Conservation (phyloP, 2,113 vertebrate genomes). For the Manacus vitellinus region DNA sequence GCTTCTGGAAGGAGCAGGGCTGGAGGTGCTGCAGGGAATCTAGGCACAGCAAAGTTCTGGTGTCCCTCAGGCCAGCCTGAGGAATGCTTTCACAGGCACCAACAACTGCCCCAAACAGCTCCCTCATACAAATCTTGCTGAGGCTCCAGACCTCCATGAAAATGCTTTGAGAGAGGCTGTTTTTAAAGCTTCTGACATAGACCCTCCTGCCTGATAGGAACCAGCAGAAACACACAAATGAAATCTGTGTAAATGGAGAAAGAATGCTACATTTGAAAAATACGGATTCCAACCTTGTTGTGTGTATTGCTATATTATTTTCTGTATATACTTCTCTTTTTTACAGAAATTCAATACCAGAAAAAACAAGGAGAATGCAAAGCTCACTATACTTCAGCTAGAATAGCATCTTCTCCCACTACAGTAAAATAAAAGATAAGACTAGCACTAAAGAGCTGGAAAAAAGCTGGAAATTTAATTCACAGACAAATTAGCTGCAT, state of each 20-base stretch:
- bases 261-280: not conserved
- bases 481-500: constrained; percentile 32
- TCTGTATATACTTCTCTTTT: not conserved
- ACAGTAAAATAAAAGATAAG: constrained; percentile 12
- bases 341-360: not conserved
- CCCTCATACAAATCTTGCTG: not conserved
- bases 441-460: not conserved
- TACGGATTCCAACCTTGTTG: not conserved
- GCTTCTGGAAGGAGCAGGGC: not conserved
- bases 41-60: not conserved
- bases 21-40: not conserved
- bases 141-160: not conserved
- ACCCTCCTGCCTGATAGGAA: not conserved
- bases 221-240: not conserved
- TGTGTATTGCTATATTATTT: not conserved
- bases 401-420: not conserved
- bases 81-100: not conserved
- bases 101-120: not conserved
- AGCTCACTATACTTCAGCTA: not conserved
- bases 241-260: not conserved
- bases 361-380: not conserved
- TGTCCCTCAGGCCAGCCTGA: not conserved
- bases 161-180: not conserved
- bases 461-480: constrained; percentile 33
- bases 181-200: not conserved